Base-by-base conservation (phyloP, 2,113 vertebrate genomes). In the Beaufortia kweichowensis region DNA sequence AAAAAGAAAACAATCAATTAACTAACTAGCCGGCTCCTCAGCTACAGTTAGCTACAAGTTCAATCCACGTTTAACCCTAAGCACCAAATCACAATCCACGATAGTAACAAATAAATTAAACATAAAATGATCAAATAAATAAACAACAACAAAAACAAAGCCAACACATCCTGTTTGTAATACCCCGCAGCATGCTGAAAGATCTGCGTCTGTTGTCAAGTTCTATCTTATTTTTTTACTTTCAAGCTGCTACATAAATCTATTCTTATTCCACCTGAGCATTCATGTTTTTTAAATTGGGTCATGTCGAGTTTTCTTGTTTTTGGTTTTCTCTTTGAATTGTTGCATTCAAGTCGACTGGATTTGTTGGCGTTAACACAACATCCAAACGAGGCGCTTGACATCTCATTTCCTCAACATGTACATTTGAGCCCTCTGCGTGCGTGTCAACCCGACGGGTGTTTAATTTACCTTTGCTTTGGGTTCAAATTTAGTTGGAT, bases 381-480 rank as follows among this genome's bases (percentile, higher is more conserved):
- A 26, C 14, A 43, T 8, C 46, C 17, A 31, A 77, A 46, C 53
- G 12, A 17, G 57, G 15, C 15, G 24, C 55, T 60, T 67, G 63
- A 77, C 50, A 29, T 39, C 56, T 67, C 6, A 33, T 77, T 57
- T 59, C 39, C 55, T 56, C 31, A 29, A 35, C 41, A 21, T 6
- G 57, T 29, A 24, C 19, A 53, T 17, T 31, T 59, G 39, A 53
- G 39, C 39, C 35, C 35, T 41, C 9, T 21, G 29, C 57, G 39
- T 33, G 7, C 21, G 12, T 4, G 6, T 75, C 46, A 26, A 33
- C 46, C 33, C 11, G 23, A n/a, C 11, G 63, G 72, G 17, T 24
- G 9, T 76, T 76, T 56, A 23, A 65, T 66, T 66, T 67, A 50
- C 50, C 50, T 46, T 57, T 57, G 33, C 48, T 50, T 50, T 63